phyloP scores from a whole-genome alignment of 2,797 vertebrate genomes.

The Alcedo quadribrachys region DNA sequence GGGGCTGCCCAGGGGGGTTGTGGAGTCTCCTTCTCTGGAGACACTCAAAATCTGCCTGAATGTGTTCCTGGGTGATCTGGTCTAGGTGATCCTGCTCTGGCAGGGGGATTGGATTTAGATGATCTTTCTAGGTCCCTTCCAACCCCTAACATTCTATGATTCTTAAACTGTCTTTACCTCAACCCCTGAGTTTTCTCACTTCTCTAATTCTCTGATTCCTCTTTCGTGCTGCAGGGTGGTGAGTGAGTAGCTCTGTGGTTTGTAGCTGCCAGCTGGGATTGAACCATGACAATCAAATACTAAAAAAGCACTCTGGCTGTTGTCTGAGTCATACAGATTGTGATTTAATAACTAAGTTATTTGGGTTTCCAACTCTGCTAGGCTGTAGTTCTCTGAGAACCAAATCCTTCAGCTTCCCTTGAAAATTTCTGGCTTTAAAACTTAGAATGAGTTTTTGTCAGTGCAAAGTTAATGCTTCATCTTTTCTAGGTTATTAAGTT shows the following conservation, averaged over 20 bases:
- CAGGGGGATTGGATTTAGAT: too few species aligned
- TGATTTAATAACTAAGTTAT: neutral
- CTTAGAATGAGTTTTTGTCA: conserved; percentile 45
- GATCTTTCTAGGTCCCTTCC: too few species aligned
- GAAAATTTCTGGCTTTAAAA: conserved; percentile 54
- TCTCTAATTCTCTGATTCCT: neutral
- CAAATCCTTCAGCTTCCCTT: conserved; percentile 11
- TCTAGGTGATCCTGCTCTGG: too few species aligned
- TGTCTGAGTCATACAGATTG: neutral
- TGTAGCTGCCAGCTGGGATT: neutral
- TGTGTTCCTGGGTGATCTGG: too few species aligned
- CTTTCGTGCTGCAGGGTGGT: too few species aligned
- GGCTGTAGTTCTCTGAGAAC: neutral
- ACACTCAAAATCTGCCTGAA: too few species aligned
- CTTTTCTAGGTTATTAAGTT: conserved; percentile 70
- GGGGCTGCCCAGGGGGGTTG: too few species aligned
- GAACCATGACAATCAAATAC: neutral
- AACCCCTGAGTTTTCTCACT: neutral
- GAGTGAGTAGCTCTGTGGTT: neutral
- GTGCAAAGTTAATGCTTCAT: conserved; percentile 42
- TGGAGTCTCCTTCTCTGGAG: too few species aligned
- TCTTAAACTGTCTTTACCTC: neutral
- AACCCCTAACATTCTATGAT: too few species aligned
- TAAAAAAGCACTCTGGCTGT: neutral
- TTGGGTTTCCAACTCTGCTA: neutral